Base-by-base conservation (phyloP, 2,797 vertebrate species). In the Falco biarmicus region DNA sequence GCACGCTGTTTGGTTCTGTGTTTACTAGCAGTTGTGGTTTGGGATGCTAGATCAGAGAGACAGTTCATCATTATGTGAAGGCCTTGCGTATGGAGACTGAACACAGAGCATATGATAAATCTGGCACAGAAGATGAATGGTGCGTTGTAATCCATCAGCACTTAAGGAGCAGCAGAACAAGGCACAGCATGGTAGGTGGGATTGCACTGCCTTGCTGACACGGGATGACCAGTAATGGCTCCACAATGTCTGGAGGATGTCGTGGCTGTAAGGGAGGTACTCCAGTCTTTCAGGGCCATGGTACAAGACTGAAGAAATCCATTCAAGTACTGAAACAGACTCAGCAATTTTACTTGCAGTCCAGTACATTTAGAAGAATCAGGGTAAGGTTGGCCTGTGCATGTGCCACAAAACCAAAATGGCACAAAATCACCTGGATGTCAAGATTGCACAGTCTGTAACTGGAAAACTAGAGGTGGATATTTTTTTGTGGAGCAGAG, bases 11-110 rank as follows among this genome's bases (percentile, higher is more conserved):
- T 48, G 54, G 43, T 45, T 48, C 75, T 76, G 59, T 64, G 37
- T 66, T 80, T 61, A 3, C 69, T 92, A 84, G 76, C 84, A 84
- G 32, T 16, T 91, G 94, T 86, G 95, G 73, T 87, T 91, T 88
- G 79, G 92, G 82, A 81, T 84, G 26, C 53, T 16, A 31, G 37
- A 85, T 91, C 84, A 92, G 71, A 94, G 89, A 37, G 68, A 54
- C 79, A 51, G 47, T 43, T 83, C 65, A 51, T 84, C 76, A 75
- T 74, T 57, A 47, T 81, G 24, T 18, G 83, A 90, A 78, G 56
- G 78, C 87, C 64, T 2, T 47, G 56, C 54, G 24, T 68, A 43
- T 59, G 82, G 69, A 95, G 79, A 71, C 26, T 15, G 75, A 95
- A n/a, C 82, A 69, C 61, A 71, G 77, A 69, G 61, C 64, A 26